Evolutionary conservation across 2,888 invertebrate species (phyloP).

Genomic region (Hirtodrosophila histrioides): DNA sequence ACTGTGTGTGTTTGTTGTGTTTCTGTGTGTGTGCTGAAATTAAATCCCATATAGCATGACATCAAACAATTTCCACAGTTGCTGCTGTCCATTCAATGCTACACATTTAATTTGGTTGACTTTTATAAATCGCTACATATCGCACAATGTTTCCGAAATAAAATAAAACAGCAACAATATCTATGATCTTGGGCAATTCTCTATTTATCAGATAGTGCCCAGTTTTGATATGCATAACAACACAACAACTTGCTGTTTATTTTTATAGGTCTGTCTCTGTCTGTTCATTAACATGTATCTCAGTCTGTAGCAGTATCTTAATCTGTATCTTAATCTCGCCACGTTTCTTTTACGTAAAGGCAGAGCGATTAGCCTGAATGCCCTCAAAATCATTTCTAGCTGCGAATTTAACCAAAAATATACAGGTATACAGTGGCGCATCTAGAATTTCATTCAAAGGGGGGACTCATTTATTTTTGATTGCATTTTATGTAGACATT

Average conservation of each 20-base stretch:
- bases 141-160: slow-evolving; percentile 63
- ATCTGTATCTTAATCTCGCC: background rate
- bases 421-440: slow-evolving; percentile 28
- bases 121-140: slow-evolving; percentile 81
- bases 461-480: background rate
- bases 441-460: no score
- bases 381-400: slow-evolving; percentile 53
- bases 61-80: slow-evolving; percentile 76
- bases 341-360: slow-evolving; percentile 47
- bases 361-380: slow-evolving; percentile 67
- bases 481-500: background rate
- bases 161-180: slow-evolving; percentile 8
- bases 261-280: slow-evolving; percentile 43
- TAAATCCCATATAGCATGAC: slow-evolving; percentile 77
- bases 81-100: slow-evolving; percentile 76
- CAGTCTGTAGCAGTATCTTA: background rate
- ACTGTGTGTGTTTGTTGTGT: background rate
- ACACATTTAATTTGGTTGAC: slow-evolving; percentile 72
- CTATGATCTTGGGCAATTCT: slow-evolving; percentile 36
- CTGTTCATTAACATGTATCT: slow-evolving; percentile 33
- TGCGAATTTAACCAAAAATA: slow-evolving; percentile 26
- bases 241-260: slow-evolving; percentile 37
- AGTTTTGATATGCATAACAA: no score
- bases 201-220: slow-evolving; percentile 57
- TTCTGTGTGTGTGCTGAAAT: slow-evolving; percentile 56